Evolutionary conservation across 2,113 vertebrate species (phyloP), one percentile per base, ranked within the genome.

Genomic region (Scophthalmus maximus): DNA sequence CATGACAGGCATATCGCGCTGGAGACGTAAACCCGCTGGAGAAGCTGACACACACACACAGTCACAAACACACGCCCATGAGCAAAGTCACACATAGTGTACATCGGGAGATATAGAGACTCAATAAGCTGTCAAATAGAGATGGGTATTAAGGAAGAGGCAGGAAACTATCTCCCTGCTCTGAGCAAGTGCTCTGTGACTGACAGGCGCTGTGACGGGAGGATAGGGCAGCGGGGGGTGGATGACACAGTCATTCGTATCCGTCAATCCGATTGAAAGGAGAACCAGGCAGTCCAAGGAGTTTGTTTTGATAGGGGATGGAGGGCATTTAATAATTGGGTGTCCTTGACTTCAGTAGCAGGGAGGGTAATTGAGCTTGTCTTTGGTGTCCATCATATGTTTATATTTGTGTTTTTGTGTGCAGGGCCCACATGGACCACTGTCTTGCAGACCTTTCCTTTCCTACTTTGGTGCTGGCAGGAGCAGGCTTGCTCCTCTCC

Each of bases 101-200:
- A 90, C 91, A 89, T 88, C 87, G 81, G 73, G 78, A 88, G 89
- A 91, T 87, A 90, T 74, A 88, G 86, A 85, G 85, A 91, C 89
- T 91, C 92, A 93, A 92, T 93, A 93, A 92, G 87, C 90, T 92
- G 88, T 93, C 91, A 93, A 91, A 88, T 88, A 78, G 88, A 92
- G 92, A 91, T 90, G 90, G 90, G 91, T 91, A 92, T 94, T 93
- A 92, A 92, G 85, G 86, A 89, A 87, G 84, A 92, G 86, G 83
- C 90, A 92, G 87, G 88, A 85, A 91, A 91, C 87, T 92, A 86
- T 90, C 86, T 85, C 86, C 68, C 73, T 78, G 84, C 88, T 87
- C 84, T 88, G 86, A 89, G 86, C 89, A 88, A 88, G 82, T 38
- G 83, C 82, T 82, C 76, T 75, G 76, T 93, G 87, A 92, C 87